Evolutionary conservation across 2,797 vertebrate species (phyloP), one percentile per base, ranked within the genome.

Genomic region (Pseudochromis fuscus): DNA sequence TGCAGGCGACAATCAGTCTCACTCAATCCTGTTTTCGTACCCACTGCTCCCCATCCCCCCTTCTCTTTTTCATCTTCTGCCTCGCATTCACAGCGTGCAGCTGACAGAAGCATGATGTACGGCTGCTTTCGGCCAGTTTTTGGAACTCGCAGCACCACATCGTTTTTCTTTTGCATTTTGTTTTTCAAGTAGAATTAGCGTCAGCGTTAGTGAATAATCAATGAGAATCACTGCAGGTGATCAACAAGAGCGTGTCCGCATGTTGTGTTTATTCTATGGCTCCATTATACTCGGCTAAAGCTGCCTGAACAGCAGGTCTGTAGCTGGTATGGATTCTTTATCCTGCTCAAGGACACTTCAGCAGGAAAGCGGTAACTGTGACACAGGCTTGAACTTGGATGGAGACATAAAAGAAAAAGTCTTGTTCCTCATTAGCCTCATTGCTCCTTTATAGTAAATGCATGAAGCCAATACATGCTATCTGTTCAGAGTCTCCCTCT

Each of bases 1-100:
- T 88, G 84, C 86, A 83, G 88, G 85, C 83, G 60, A 81, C 82
- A 77, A 90, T 89, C 88, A 79, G 82, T 88, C 80, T 88, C 77
- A 82, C 84, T 89, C 83, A 84, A 73, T 83, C 76, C 72, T 72
- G 60, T 87, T 75, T 87, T 74, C 10, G 12, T 64, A 55, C 63
- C 58, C 81, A 21, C 40, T 10, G 4, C 62, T 28, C 56, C 37
- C 35, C 42, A 28, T 25, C 40, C 52, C 72, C 27, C 28, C 15
- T 57, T 44, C 60, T 69, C 74, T 72, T 79, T 81, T 81, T 85
- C 81, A 84, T 87, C 75, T 76, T 77, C 76, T 65, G 67, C 62
- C 45, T 81, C 59, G 40, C 69, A 73, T 75, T 74, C 88, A 56
- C 83, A 85, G 84, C 49, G 12, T 74, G 87, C 52, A 1, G 56